Base-by-base conservation (phyloP, 2,888 invertebrate species). In the Hartigia nigra region DNA sequence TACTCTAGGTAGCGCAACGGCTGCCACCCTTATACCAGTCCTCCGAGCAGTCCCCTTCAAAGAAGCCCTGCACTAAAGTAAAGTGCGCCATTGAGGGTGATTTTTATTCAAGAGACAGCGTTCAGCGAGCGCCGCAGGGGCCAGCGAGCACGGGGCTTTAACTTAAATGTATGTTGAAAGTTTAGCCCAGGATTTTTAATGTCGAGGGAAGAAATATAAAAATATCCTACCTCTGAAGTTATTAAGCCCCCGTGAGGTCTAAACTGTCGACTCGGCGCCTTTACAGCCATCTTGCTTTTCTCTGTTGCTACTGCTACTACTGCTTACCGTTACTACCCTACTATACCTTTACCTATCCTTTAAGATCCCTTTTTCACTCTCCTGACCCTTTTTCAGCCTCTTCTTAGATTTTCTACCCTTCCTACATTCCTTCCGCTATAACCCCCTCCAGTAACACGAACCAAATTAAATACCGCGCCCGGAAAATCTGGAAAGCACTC, bases 21-120 rank as follows among this genome's bases (percentile, higher is more conserved):
- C 76, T 70, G 77, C 31, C 70, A 76, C 55, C 55, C 55, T 72
- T 72, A 12, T 14, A 1, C 72, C 14, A 72, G 31, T 72, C 32
- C 72, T 23, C 72, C 72, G 31, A 31, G 31, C 11, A 72, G 31
- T 31, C 72, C 86, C 84, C 84, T 84, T 82, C 85, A 81, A 79
- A 81, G 85, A 86, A 86, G 83, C 83, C 81, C 81, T 81, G 87
- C 84, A 86, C 87, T 89, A 87, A 88, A 88, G 88, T 87, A 89
- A 89, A 90, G 88, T 89, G 88, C 87, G 87, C 86, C 87, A 90
- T 89, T 89, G 88, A 90, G 87, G 90, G 88, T 89, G 88, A 91
- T 91, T 91, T 90, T 90, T 90, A 91, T 91, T 90, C 91, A 90
- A 90, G 90, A 90, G 90, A 90, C 90, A 88, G 84, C 88, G 87